These are phyloP conservation scores for Brachymystax lenok DNA, from an alignment of 2,797 vertebrate species.

Conservation along the genomic window DNA sequence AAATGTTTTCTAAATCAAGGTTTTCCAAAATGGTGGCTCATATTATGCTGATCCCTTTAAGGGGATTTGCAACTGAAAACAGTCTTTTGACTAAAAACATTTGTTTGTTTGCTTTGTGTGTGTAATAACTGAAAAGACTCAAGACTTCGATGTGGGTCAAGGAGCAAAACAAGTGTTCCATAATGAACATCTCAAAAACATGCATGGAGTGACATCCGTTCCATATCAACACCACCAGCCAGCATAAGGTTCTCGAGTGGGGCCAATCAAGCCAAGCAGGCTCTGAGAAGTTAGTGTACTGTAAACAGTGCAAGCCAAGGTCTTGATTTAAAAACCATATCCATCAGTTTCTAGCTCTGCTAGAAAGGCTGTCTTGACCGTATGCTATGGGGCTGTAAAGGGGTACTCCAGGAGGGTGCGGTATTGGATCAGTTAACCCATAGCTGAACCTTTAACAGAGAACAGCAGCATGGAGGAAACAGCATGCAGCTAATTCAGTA, in stretches of 20 bases:
- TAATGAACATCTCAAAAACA: neutral
- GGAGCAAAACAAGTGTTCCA: neutral
- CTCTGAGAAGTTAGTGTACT: neutral
- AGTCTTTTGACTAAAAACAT: neutral
- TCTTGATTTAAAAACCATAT: neutral
- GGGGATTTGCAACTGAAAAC: neutral
- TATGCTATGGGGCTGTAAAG: neutral
- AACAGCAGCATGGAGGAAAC: neutral
- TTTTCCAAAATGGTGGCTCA: neutral
- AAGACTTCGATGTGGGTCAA: neutral
- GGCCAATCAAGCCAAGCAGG: slow-evolving; percentile 6
- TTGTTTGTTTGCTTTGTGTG: neutral
- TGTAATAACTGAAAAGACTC: neutral
- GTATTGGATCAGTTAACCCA: slow-evolving; percentile 3
- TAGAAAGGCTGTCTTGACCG: neutral
- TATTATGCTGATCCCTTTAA: neutral
- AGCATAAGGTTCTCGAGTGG: slow-evolving; percentile 6
- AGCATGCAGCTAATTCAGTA: neutral
- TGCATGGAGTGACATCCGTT: neutral
- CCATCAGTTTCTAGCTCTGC: neutral
- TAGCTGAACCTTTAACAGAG: slow-evolving; percentile 2
- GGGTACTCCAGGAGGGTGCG: neutral
- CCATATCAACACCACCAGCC: slow-evolving; percentile 9
- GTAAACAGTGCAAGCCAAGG: neutral
- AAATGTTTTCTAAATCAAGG: too few species aligned